Base-by-base conservation (phyloP, 2,797 vertebrate species). In the Sebastes jordani region DNA sequence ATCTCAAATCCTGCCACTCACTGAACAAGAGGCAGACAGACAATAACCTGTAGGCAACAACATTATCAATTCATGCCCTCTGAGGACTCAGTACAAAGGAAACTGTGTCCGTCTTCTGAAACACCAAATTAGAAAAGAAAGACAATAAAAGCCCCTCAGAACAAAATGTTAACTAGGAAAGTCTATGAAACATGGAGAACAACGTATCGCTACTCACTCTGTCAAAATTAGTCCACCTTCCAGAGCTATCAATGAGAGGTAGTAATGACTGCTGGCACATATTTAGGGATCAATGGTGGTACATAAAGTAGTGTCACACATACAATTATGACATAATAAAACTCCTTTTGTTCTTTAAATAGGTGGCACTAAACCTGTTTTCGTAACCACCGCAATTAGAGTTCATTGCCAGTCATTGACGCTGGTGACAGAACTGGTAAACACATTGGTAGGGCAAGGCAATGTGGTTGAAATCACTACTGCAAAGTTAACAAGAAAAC, bases 291-390 rank as follows among this genome's bases (percentile, higher is more conserved):
- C 81, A 76, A 81, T 71, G 82, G 56, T 42, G 36, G 25, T n/a
- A 32, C 13, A 7, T 82, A 61, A 64, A 74, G 71, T 54, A 34
- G 73, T 62, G 62, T 65, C 6, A 82, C 63, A 68, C 73, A 22
- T 60, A 59, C 71, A 79, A 80, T 80, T 86, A 82, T 74, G 71
- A 30, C 49, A 55, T 66, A 71, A 71, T 89, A 83, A 89, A 90
- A 90, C 60, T 63, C 29, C 64, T 42, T 79, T 88, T 91, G 89
- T 88, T 81, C 69, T 65, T 85, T 86, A 88, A 90, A 92, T 64
- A 78, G 83, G 67, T 22, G 63, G 66, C 73, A 87, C 86, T 89
- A 89, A 92, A 93, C 38, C 86, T 30, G 71, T 88, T 85, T 83
- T 85, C 85, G 66, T 84, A 90, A 92, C 32, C 30, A 77, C 78